phyloP scores from a whole-genome alignment of 2,113 vertebrate genomes.

The Carassius carassius region DNA sequence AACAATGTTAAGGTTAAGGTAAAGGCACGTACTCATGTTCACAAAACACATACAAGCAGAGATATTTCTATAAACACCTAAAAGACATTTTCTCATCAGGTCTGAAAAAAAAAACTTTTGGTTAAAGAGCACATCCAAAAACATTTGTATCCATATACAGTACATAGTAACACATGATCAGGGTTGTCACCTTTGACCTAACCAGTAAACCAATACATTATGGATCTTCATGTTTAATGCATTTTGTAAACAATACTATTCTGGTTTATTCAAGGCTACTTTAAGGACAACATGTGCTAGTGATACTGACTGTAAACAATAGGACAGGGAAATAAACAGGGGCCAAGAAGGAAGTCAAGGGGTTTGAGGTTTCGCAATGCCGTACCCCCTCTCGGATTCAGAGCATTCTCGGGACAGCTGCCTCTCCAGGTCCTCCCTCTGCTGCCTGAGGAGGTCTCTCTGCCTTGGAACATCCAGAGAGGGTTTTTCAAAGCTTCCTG shows the following conservation, averaged over 20 bases:
- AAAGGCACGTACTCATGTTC: conserved; percentile 11
- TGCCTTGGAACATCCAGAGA: conserved; percentile 73
- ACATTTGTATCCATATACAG: conserved; percentile 56
- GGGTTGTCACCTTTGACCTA: conserved; percentile 61
- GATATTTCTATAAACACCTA: conserved; percentile 52
- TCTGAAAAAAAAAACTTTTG: conserved; percentile 22
- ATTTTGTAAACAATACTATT: conserved; percentile 58
- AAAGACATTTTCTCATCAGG: conserved; percentile 52
- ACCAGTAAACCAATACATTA: conserved; percentile 65
- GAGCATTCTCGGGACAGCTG: conserved; percentile 65
- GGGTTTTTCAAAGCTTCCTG: conserved; percentile 65
- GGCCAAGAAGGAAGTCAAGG: conserved; percentile 51
- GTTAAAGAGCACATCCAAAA: conserved; percentile 55
- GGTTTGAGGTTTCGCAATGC: conserved; percentile 45
- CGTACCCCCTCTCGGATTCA: conserved; percentile 76
- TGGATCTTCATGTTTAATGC: conserved; percentile 68
- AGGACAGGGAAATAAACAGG: conserved; percentile 52
- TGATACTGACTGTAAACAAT: conserved; percentile 71
- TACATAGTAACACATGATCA: conserved; percentile 54
- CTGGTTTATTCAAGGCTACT: conserved; percentile 50
- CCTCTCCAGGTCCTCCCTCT: conserved; percentile 72
- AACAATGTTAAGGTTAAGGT: conserved; percentile 9
- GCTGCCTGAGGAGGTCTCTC: conserved; percentile 70
- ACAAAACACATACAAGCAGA: conserved; percentile 38
- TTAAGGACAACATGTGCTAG: conserved; percentile 72